phyloP scores from a whole-genome alignment of 2,888 invertebrate species.

The Hartigia nigra region DNA sequence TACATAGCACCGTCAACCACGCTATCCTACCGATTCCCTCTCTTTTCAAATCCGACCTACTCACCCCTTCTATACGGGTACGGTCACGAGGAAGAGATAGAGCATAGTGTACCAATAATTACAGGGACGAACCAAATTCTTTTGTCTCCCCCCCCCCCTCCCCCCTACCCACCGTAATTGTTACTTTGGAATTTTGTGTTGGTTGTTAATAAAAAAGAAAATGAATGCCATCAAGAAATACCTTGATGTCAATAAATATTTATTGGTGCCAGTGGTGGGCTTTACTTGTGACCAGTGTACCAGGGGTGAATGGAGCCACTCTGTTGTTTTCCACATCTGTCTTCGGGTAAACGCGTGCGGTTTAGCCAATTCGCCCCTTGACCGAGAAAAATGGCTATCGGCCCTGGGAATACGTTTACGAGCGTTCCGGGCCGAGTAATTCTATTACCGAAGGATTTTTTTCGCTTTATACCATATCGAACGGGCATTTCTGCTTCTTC shows the following conservation, averaged over 20 bases:
- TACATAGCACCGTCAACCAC: conserved; percentile 16
- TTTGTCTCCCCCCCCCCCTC: not conserved
- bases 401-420: conserved; percentile 66
- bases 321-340: conserved; percentile 57
- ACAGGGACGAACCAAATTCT: not conserved
- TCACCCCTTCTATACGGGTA: not conserved
- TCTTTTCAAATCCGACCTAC: not conserved
- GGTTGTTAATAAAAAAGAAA: not conserved
- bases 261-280: not conserved
- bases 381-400: conserved; percentile 66
- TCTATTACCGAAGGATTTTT: conserved; percentile 64
- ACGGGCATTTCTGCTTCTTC: conserved; percentile 27
- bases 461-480: conserved; percentile 60
- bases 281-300: not conserved
- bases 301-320: conserved; percentile 16
- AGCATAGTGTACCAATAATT: not conserved
- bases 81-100: not conserved
- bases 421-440: conserved; percentile 63
- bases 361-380: conserved; percentile 63
- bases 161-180: too few relatives aligned
- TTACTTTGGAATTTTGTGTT: not conserved
- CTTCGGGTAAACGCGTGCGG: conserved; percentile 61
- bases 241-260: not conserved
- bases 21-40: not conserved
- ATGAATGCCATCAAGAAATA: not conserved